phyloP scores from a whole-genome alignment of 1,140 invertebrate genomes.

The Bilobella aurantiaca region DNA sequence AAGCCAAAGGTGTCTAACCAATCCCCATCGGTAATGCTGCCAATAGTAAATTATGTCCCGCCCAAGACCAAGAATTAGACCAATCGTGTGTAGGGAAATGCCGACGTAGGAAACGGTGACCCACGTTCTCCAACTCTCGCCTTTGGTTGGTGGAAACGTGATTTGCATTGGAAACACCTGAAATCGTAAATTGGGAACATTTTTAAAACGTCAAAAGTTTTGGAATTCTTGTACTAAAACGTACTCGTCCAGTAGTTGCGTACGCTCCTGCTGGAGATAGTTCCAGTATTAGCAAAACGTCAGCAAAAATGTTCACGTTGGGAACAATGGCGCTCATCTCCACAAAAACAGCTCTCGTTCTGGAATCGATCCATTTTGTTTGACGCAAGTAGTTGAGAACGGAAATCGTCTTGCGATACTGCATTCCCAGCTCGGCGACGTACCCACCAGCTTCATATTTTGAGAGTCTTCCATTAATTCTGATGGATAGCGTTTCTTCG shows the following conservation, averaged over 20 bases:
- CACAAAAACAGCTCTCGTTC: conserved; percentile 11
- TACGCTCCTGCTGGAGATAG: conserved; percentile 1
- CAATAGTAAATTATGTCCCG: background rate
- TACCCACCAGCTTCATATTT: conserved; percentile 16
- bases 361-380: conserved; percentile 6
- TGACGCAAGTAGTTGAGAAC: conserved; percentile 3
- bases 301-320: conserved; percentile 13
- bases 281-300: conserved; percentile 10
- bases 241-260: background rate
- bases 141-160: conserved; percentile 1
- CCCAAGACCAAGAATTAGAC: background rate
- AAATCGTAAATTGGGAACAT: background rate
- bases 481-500: background rate
- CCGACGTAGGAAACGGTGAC: background rate
- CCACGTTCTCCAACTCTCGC: background rate
- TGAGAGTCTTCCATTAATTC: background rate
- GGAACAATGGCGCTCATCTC: conserved; percentile 11
- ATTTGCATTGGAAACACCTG: conserved; percentile 5
- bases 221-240: background rate
- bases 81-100: background rate
- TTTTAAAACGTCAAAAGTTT: background rate
- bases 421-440: conserved; percentile 11
- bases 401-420: background rate
- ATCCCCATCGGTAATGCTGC: background rate
- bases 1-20: background rate